These are phyloP conservation scores for Ceratotherium simum DNA, from an alignment of 2,113 vertebrate species.

Conservation along the genomic window DNA sequence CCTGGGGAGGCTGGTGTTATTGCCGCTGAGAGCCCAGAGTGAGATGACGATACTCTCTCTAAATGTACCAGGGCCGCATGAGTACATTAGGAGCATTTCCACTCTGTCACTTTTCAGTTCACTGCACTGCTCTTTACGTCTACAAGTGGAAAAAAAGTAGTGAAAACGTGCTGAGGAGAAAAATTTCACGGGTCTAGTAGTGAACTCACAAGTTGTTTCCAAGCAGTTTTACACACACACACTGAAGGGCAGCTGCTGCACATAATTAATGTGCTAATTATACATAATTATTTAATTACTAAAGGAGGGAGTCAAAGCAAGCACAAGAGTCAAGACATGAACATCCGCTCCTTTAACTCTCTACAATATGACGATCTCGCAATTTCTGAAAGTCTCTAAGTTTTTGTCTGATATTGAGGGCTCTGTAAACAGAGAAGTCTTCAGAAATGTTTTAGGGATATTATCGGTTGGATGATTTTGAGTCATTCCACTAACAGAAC, in stretches of 20 bases:
- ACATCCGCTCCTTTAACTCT: conserved; percentile 15
- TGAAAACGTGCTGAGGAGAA: not conserved
- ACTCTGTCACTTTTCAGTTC: not conserved
- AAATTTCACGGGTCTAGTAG: not conserved
- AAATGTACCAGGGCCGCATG: accelerated
- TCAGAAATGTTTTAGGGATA: not conserved
- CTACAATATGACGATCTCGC: not conserved
- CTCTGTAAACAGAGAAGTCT: not conserved
- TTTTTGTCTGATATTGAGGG: not conserved
- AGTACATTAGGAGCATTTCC: not conserved
- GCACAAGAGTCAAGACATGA: conserved; percentile 33
- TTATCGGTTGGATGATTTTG: not conserved
- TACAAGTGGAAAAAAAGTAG: not conserved
- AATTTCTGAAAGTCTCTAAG: not conserved
- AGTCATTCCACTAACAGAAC: not conserved
- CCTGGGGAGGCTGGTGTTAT: not conserved
- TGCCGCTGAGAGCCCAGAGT: accelerated
- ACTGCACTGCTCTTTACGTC: not conserved
- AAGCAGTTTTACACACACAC: not conserved
- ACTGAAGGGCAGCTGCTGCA: conserved; percentile 70
- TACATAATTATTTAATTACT: conserved; percentile 80
- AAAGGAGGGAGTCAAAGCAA: conserved; percentile 70
- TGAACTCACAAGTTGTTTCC: conserved; percentile 63
- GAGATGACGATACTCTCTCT: accelerated
- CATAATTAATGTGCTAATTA: conserved; percentile 80